These are phyloP conservation scores for Rhingia rostrata DNA, from an alignment of 2,888 invertebrate species.

Conservation along the genomic window DNA sequence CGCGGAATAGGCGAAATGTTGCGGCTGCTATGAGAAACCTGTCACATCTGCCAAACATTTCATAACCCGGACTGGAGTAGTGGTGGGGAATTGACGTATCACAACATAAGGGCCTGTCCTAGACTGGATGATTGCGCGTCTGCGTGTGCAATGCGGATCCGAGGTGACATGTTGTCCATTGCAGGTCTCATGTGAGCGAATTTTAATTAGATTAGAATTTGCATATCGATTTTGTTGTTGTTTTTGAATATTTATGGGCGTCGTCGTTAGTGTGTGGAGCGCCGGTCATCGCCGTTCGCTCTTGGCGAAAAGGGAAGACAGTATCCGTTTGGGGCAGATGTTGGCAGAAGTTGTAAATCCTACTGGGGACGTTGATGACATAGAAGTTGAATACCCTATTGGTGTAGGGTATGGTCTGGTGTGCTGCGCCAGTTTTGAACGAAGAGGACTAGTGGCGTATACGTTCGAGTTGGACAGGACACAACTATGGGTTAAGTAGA, in stretches of 20 bases:
- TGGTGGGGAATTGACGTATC: background rate
- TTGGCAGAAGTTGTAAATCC: conserved; percentile 22
- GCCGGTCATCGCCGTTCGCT: background rate
- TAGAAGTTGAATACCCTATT: no score
- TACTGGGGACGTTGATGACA: conserved; percentile 28
- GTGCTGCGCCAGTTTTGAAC: no score
- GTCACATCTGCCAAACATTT: conserved; percentile 73
- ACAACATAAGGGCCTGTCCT: conserved; percentile 46
- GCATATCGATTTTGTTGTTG: conserved; percentile 49
- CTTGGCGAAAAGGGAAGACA: background rate
- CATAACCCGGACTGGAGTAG: conserved; percentile 46
- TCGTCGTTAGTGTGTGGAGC: background rate
- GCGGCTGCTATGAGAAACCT: conserved; percentile 58
- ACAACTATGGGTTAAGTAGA: no score
- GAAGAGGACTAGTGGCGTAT: no score
- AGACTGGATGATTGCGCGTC: conserved; percentile 52
- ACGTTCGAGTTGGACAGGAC: no score
- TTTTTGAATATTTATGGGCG: background rate
- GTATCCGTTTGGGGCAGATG: conserved; percentile 27
- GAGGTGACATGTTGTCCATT: conserved; percentile 60
- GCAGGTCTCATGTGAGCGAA: conserved; percentile 57
- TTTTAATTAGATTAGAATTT: conserved; percentile 73
- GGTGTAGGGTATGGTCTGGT: no score
- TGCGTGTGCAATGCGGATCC: conserved; percentile 64
- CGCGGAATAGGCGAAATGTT: conserved; percentile 62